Conservation (phyloP, 2,797 vertebrate species). For the Lithobates pipiens region DNA sequence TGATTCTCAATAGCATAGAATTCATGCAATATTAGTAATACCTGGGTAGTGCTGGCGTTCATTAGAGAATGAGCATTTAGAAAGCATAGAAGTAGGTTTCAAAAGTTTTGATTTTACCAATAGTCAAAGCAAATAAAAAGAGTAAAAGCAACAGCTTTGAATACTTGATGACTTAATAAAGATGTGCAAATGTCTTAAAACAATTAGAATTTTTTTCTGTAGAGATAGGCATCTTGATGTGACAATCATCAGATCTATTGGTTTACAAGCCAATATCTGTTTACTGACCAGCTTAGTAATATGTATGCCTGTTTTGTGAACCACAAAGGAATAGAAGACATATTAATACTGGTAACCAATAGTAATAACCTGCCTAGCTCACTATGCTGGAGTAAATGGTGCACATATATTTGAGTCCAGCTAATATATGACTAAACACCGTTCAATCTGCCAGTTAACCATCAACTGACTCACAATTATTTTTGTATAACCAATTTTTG, state of each 20-base stretch:
- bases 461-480: too few relatives aligned
- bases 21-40: not conserved
- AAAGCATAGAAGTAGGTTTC: not conserved
- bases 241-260: too few relatives aligned
- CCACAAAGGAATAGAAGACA: not conserved
- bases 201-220: not conserved
- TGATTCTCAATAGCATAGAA: not conserved
- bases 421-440: too few relatives aligned
- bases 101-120: not conserved
- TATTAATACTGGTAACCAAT: not conserved
- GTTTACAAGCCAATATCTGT: not conserved
- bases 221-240: not conserved
- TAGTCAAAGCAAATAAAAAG: too few relatives aligned
- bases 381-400: too few relatives aligned
- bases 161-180: too few relatives aligned
- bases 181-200: not conserved
- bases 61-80: not conserved
- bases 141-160: too few relatives aligned
- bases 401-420: too few relatives aligned
- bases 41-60: not conserved
- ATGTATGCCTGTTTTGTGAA: not conserved
- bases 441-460: too few relatives aligned
- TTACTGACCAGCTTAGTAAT: not conserved
- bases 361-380: not conserved
- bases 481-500: too few relatives aligned